phyloP scores from a whole-genome alignment of 2,113 vertebrate genomes.

The Cynopterus brachyotis region DNA sequence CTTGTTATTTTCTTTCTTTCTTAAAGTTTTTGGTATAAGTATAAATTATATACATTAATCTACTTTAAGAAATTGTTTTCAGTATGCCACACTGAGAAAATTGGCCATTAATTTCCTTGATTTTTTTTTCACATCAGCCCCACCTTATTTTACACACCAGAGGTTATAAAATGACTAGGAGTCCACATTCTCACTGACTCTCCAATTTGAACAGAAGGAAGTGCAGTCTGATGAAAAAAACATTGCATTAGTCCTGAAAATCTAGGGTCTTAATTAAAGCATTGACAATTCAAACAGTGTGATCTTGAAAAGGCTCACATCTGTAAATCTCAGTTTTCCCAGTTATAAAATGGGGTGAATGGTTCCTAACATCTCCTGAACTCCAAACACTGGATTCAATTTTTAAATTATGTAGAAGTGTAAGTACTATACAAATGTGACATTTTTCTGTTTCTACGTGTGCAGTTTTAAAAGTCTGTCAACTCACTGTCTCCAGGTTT shows the following conservation, averaged over 20 bases:
- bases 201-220: not conserved
- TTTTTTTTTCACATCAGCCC: slow-evolving; percentile 34
- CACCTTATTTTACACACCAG: not conserved
- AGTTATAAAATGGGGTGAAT: not conserved
- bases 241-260: not conserved
- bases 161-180: slow-evolving; percentile 22
- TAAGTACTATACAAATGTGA: not conserved
- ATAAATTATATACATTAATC: slow-evolving; percentile 71
- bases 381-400: not conserved
- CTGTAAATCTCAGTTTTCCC: not conserved
- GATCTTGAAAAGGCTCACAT: not conserved
- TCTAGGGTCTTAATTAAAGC: not conserved
- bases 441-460: not conserved
- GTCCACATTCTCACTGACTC: not conserved
- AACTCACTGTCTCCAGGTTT: not conserved
- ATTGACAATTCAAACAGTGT: not conserved
- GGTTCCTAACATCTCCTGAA: not conserved
- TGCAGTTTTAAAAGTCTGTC: not conserved
- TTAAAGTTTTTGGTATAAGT: slow-evolving; percentile 56
- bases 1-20: slow-evolving; percentile 64
- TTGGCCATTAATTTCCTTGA: slow-evolving; percentile 63
- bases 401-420: not conserved
- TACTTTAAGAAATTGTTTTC: slow-evolving; percentile 68
- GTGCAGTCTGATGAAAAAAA: not conserved
- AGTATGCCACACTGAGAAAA: slow-evolving; percentile 59